Evolutionary conservation across 30 jellyfish, hydroid and myxozoan genomes (phyloP), one percentile per base, ranked within the genome.

Genomic region (Aurelia sp.): DNA sequence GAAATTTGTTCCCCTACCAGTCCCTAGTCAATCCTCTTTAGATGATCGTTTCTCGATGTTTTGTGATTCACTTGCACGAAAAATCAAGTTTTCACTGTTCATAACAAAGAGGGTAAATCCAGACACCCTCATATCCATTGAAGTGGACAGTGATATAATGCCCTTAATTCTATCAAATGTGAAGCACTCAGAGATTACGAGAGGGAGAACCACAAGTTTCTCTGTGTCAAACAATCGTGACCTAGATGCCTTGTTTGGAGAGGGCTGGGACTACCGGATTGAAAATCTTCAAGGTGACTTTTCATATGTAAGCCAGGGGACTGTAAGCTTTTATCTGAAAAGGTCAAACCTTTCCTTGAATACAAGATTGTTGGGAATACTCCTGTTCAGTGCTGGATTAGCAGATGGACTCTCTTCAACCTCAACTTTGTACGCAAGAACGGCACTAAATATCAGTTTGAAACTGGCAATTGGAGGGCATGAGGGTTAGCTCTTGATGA

Each of bases 201-300:
- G 35, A 33, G 69, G 69, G 33, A 20, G 35, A 16, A 44, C 55
- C 55, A 44, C 55, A 44, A 7, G 55, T 44, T 66, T 8, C 55
- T 17, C 20, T 22, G 55, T 66, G 23, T 20, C 21, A 22, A 35
- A 66, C 51, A 66, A 66, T 66, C 20, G 35, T 17, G 35, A 27
- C 22, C 77, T 66, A 16, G 77, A 66, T 66, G 44, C 5, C 20
- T 22, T 66, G 22, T 17, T 66, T 27, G 73, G 52, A 33, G 67
- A 27, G 37, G 82, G 40, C 51, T 66, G 77, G 77, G 77, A 66
- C n/a, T 17, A 31, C 21, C 50, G 77, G 58, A 66, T 35, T 66
- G 22, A 17, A 20, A 66, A 66, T 35, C 23, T 17, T 17, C 60
- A 66, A 9, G 33, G 23, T 18, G 77, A 66, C 15, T 66, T 21